These are phyloP conservation scores for Salvelinus sp. DNA, from an alignment of 2,113 vertebrate genomes.

Conservation along the genomic window DNA sequence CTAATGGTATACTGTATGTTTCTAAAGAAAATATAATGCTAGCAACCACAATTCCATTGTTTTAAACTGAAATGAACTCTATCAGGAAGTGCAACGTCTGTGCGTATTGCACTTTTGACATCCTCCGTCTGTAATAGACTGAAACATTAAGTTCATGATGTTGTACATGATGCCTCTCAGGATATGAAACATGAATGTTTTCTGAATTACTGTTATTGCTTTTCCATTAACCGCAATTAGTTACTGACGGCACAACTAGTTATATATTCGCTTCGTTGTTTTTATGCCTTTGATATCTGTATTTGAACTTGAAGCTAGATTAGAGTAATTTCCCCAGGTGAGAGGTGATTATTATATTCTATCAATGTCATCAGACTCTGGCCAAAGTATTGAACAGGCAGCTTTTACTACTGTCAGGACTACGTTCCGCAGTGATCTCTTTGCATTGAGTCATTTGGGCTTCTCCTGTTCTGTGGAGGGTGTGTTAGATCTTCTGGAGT, in stretches of 20 bases:
- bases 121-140: background rate
- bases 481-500: background rate
- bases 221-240: constrained; percentile 25
- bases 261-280: constrained; percentile 2
- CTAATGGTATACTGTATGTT: no score
- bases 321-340: constrained; percentile 2
- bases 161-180: background rate
- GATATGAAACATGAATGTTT: background rate
- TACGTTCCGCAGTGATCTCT: background rate
- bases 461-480: background rate
- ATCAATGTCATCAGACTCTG: background rate
- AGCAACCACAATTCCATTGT: no score
- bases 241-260: constrained; percentile 39
- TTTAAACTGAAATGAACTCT: no score
- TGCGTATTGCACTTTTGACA: no score
- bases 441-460: background rate
- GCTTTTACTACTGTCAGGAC: background rate
- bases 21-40: no score
- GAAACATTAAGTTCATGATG: background rate
- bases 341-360: background rate
- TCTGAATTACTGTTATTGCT: background rate
- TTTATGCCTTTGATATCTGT: constrained; percentile 27
- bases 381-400: background rate
- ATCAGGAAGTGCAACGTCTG: no score
- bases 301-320: constrained; percentile 19